Conservation (phyloP, 2,888 invertebrate species). For the Synanthedon myopaeformis region DNA sequence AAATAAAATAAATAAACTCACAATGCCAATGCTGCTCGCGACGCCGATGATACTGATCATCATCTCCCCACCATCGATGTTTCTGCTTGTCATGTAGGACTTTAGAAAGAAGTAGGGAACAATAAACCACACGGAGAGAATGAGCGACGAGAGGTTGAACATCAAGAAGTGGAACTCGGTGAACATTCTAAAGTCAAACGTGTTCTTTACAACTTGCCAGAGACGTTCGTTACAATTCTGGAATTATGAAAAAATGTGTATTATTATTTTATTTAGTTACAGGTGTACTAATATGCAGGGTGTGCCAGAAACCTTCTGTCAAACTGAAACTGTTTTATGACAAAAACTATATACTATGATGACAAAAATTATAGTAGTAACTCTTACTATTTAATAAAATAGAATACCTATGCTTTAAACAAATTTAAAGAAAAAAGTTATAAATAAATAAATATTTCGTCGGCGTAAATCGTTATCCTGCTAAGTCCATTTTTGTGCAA, state of each 20-base stretch:
- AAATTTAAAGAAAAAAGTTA: too few species aligned
- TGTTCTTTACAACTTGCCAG: constrained; percentile 73
- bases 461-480: too few species aligned
- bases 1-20: constrained; percentile 49
- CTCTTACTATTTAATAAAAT: too few species aligned
- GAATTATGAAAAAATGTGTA: constrained; percentile 16
- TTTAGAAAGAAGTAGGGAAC: constrained; percentile 92
- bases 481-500: too few species aligned
- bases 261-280: too few species aligned
- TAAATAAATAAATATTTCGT: too few species aligned
- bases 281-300: too few species aligned
- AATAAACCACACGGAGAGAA: constrained; percentile 93
- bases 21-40: constrained; percentile 90
- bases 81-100: constrained; percentile 70
- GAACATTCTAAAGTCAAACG: constrained; percentile 86
- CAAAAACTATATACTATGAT: too few species aligned
- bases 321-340: too few species aligned
- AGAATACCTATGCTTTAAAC: too few species aligned
- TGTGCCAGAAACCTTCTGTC: too few species aligned
- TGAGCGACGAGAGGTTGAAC: constrained; percentile 85
- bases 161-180: constrained; percentile 82
- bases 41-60: constrained; percentile 89
- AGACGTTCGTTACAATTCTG: constrained; percentile 82
- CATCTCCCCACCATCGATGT: constrained; percentile 77
- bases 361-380: too few species aligned